phyloP scores from a whole-genome alignment of 2,113 vertebrate species.

The Paramormyrops kingsleyae region DNA sequence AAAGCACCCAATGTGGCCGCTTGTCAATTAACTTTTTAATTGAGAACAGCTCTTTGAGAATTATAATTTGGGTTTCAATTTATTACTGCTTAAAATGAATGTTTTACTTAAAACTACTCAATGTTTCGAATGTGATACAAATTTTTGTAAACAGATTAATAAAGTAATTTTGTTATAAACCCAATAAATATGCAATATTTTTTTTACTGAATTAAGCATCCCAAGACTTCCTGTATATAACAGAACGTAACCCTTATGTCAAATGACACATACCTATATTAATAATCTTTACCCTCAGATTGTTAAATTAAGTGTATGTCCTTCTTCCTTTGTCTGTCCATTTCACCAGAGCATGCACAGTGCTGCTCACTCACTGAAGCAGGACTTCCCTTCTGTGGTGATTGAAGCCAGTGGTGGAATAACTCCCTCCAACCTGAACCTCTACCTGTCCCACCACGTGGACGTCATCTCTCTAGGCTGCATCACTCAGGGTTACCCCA shows the following conservation, averaged over 20 bases:
- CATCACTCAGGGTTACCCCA: slow-evolving; percentile 69
- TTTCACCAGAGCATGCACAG: slow-evolving; percentile 57
- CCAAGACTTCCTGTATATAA: background rate
- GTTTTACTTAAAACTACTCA: background rate
- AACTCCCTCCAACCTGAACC: slow-evolving; percentile 47
- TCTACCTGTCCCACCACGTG: slow-evolving; percentile 60
- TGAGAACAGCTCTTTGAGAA: background rate
- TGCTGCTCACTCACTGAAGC: slow-evolving; percentile 56
- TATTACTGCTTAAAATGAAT: background rate
- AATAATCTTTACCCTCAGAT: background rate
- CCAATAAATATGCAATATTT: too few species aligned
- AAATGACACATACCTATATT: background rate
- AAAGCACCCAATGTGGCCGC: background rate
- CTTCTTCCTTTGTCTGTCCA: background rate
- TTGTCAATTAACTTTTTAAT: background rate
- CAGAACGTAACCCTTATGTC: background rate
- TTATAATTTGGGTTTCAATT: background rate
- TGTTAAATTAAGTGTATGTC: background rate
- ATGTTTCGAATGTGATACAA: too few species aligned
- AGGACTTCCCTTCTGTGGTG: slow-evolving; percentile 47
- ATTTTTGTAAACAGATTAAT: too few species aligned
- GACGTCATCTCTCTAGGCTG: slow-evolving; percentile 73
- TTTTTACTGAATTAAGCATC: background rate
- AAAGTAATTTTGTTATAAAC: too few species aligned
- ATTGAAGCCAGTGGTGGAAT: slow-evolving; percentile 76